A percentile compares a stretch with the other conserved stretches of the same genome.
Conservation (phyloP, 2,797 vertebrate species). For the Ciconia nigra region DNA sequence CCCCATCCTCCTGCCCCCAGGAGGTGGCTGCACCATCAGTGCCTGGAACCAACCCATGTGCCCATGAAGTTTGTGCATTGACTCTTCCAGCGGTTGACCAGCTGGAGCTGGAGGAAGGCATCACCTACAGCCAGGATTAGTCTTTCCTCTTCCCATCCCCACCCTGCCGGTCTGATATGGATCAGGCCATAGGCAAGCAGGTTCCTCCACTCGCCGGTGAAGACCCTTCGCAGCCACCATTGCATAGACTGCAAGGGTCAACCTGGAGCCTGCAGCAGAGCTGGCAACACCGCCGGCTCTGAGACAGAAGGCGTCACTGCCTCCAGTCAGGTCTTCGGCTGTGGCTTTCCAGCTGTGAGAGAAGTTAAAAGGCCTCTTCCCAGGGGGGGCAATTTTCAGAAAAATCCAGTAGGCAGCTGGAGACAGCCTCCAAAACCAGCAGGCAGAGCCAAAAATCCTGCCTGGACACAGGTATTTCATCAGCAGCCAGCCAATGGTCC, state of each 20-base stretch:
- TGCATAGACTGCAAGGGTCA: rapidly evolving
- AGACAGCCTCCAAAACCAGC: background rate
- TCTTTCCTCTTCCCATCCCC: background rate
- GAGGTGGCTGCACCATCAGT: background rate
- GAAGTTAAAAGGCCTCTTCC: background rate
- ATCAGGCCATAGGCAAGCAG: background rate
- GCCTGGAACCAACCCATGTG: background rate
- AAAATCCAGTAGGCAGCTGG: background rate
- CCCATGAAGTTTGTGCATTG: background rate
- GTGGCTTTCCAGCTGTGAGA: background rate
- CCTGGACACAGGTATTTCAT: background rate
- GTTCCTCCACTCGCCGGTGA: background rate
- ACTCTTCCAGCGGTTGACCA: background rate
- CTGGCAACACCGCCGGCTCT: rapidly evolving
- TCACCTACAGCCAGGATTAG: background rate
- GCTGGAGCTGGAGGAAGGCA: background rate
- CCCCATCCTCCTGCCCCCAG: background rate
- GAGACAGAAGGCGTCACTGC: background rate
- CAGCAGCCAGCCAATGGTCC: rapidly evolving
- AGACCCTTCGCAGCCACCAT: background rate
- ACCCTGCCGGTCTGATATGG: rapidly evolving
- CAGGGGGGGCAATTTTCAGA: background rate
- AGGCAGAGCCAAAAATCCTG: background rate
- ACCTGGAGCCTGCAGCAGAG: background rate
- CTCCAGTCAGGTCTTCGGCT: background rate